Percentiles rank a stretch among this genome's conserved stretches.
These are phyloP conservation scores for Apeira syringaria DNA, from an alignment of 2,888 invertebrate genomes.

Conservation along the genomic window DNA sequence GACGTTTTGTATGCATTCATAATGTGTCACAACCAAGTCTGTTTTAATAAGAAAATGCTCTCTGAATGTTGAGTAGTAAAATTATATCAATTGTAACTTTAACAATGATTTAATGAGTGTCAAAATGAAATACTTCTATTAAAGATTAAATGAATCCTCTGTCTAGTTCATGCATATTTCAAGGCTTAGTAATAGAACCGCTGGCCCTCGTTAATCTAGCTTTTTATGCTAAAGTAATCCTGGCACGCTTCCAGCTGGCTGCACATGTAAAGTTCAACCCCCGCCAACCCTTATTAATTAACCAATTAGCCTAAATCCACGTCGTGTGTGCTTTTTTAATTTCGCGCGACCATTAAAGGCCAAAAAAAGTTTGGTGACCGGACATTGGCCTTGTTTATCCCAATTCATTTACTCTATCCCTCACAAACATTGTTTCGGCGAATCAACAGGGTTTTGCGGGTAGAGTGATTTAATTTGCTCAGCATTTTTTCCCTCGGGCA, in stretches of 20 bases:
- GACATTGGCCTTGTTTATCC: constrained; percentile 46
- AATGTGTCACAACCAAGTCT: too few relatives aligned
- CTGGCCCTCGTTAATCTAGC: constrained; percentile 50
- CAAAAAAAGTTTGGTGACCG: constrained; percentile 53
- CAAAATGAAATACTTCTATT: constrained; percentile 11
- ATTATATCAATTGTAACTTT: too few relatives aligned
- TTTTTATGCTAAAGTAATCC: constrained; percentile 58
- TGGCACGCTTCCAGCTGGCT: constrained; percentile 67
- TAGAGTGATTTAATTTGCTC: constrained; percentile 22
- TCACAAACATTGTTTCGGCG: constrained; percentile 46
- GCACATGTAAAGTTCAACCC: constrained; percentile 61
- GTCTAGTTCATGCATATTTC: constrained; percentile 22
- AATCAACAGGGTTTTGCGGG: constrained; percentile 42
- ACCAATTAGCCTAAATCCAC: constrained; percentile 74
- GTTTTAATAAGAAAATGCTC: too few relatives aligned
- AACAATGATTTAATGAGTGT: too few relatives aligned
- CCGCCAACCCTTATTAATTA: constrained; percentile 73
- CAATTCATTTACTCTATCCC: constrained; percentile 50
- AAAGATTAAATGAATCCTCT: constrained; percentile 19
- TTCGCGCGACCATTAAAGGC: constrained; percentile 57
- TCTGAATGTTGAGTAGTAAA: too few relatives aligned
- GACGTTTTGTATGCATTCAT: too few relatives aligned
- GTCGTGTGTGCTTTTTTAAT: constrained; percentile 69
- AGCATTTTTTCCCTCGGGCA: constrained; percentile 11
- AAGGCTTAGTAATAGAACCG: constrained; percentile 23